Conservation (phyloP, 2,888 invertebrate genomes). For the Priocnemis perturbator region DNA sequence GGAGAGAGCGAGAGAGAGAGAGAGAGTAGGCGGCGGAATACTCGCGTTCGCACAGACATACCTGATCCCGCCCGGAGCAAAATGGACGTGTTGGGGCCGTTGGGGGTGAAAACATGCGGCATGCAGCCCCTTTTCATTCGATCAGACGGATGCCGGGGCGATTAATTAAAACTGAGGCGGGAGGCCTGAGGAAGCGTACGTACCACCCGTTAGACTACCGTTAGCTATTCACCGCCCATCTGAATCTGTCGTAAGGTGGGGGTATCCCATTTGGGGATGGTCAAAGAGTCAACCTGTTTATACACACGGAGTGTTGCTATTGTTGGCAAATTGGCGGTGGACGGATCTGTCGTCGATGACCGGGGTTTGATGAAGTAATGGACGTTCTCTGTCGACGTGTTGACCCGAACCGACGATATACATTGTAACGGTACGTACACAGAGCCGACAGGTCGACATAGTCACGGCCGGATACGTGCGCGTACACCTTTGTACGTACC, state of each 20-base stretch:
- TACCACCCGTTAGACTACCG: too few relatives aligned
- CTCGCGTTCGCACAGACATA: too few relatives aligned
- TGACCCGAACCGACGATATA: conserved; percentile 60
- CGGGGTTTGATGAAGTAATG: conserved; percentile 73
- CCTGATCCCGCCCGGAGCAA: too few relatives aligned
- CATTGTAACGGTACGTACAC: conserved; percentile 52
- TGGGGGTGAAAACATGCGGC: not conserved
- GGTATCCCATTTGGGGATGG: conserved; percentile 43
- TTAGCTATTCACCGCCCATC: too few relatives aligned
- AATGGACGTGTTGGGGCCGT: too few relatives aligned
- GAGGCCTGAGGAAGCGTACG: too few relatives aligned
- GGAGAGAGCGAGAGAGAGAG: too few relatives aligned
- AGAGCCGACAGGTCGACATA: conserved; percentile 28
- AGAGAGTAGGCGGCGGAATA: too few relatives aligned
- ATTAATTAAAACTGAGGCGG: not conserved
- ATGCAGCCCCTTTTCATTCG: not conserved
- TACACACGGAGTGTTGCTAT: conserved; percentile 53
- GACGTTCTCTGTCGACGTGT: conserved; percentile 72
- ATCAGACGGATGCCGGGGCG: not conserved
- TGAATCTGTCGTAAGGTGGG: conserved; percentile 1
- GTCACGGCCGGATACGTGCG: conserved; percentile 37
- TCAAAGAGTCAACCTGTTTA: conserved; percentile 59
- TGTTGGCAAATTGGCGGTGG: conserved; percentile 68
- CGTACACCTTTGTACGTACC: conserved; percentile 14
- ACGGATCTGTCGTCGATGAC: conserved; percentile 65